These are phyloP conservation scores for Eulithis prunata DNA, from an alignment of 2,888 invertebrate genomes.

Conservation along the genomic window DNA sequence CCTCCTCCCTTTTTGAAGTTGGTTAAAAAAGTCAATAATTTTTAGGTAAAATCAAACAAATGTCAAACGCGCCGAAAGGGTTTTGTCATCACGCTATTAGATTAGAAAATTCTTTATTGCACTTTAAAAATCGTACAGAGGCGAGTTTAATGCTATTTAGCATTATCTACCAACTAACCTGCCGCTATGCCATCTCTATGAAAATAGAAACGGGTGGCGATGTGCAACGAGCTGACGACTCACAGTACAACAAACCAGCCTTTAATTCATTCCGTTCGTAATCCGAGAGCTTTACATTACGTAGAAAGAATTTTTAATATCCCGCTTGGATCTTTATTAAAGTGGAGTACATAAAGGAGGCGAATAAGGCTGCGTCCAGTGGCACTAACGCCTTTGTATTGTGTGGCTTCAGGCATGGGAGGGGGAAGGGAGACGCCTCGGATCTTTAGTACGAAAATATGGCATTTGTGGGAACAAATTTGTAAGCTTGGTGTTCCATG, in stretches of 20 bases:
- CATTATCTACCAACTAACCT: no score
- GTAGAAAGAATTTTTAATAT: constrained; percentile 75
- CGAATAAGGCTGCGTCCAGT: constrained; percentile 54
- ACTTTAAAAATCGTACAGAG: no score
- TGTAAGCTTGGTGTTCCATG: constrained; percentile 29
- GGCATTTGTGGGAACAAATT: constrained; percentile 32
- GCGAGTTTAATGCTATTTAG: no score
- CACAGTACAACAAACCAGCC: constrained; percentile 59
- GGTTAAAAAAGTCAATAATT: no score
- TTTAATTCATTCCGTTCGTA: constrained; percentile 51
- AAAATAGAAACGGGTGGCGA: constrained; percentile 10
- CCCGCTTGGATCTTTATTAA: constrained; percentile 71
- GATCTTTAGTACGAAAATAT: constrained; percentile 37
- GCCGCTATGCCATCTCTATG: neutral
- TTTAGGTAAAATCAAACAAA: no score
- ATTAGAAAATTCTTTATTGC: no score
- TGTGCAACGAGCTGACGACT: constrained; percentile 30
- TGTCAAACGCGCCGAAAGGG: no score
- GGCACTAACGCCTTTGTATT: constrained; percentile 61
- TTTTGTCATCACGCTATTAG: no score
- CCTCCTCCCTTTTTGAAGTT: no score
- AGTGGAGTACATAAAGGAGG: constrained; percentile 60
- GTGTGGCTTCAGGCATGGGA: constrained; percentile 40
- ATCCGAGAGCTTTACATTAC: constrained; percentile 54
- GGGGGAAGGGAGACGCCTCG: constrained; percentile 34